Evolutionary conservation across 2,113 vertebrate species (phyloP).

Genomic region (Melanerpes aurifrons): DNA sequence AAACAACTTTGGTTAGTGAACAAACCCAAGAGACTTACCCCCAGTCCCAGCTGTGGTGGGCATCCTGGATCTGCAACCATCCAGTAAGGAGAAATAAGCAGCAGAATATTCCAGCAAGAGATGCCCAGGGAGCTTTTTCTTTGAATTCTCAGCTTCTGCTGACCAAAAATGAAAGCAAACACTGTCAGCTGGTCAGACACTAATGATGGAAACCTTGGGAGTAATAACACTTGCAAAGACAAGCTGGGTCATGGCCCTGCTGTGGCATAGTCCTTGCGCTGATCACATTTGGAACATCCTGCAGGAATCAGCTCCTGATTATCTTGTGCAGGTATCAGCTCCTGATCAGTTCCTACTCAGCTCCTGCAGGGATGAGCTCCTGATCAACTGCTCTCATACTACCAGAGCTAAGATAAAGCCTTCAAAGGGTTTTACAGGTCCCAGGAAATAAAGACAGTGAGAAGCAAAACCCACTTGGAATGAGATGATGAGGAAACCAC

Average conservation of each 20-base stretch:
- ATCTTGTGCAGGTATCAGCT: background rate
- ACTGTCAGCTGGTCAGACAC: background rate
- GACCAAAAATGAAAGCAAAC: background rate
- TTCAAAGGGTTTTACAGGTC: background rate
- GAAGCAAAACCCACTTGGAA: background rate
- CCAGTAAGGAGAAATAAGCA: accelerated
- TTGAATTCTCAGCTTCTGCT: background rate
- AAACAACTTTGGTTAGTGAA: background rate
- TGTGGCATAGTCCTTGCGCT: background rate
- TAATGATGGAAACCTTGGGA: background rate
- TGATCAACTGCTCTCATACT: background rate
- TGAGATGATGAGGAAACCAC: background rate
- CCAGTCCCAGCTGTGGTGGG: background rate
- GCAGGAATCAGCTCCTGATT: background rate
- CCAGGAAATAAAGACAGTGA: background rate
- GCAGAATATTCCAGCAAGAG: background rate
- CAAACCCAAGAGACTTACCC: background rate
- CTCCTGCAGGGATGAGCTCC: background rate
- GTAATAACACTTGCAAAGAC: background rate
- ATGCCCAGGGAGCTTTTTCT: background rate
- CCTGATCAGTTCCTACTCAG: background rate
- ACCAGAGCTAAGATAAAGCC: background rate
- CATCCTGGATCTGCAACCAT: accelerated
- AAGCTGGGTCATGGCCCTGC: accelerated
- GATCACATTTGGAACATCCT: accelerated